Percentiles rank a stretch among this genome's conserved stretches.
phyloP scores from a whole-genome alignment of 2,888 invertebrate species.

The Stenotaenia linearis region DNA sequence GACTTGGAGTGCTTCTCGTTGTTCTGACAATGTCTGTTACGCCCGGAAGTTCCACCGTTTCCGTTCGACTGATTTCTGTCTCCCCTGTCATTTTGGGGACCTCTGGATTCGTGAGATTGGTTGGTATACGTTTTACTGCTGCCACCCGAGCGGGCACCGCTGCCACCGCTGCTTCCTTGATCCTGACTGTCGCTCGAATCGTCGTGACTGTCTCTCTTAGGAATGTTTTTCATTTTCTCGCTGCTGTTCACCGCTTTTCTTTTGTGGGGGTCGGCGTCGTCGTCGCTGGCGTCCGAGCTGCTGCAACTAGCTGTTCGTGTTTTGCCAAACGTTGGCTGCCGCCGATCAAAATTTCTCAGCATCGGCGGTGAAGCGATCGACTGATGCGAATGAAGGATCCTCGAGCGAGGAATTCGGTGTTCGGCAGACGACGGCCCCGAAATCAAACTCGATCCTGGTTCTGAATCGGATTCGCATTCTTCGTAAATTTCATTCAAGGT shows the following conservation, averaged over 20 bases:
- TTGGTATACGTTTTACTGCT: not conserved
- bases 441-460: constrained; percentile 35
- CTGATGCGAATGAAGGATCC: constrained; percentile 37
- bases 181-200: constrained; percentile 64
- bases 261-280: constrained; percentile 69
- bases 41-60: not conserved
- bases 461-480: constrained; percentile 54
- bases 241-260: constrained; percentile 49
- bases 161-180: constrained; percentile 45
- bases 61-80: not conserved
- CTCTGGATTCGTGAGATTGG: not conserved
- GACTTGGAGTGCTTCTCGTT: constrained; percentile 1
- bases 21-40: not conserved
- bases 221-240: constrained; percentile 59
- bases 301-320: constrained; percentile 81
- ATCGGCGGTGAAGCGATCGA: constrained; percentile 46
- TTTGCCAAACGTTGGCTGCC: constrained; percentile 61
- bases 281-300: constrained; percentile 87
- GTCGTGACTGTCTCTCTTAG: constrained; percentile 71
- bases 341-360: constrained; percentile 47
- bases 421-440: constrained; percentile 37
- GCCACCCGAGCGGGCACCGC: not conserved
- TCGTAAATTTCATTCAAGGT: constrained; percentile 63
- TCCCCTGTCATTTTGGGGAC: not conserved
- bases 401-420: constrained; percentile 39